Evolutionary conservation across 2,888 invertebrate genomes (phyloP).

Genomic region (Zelleria hepariella): DNA sequence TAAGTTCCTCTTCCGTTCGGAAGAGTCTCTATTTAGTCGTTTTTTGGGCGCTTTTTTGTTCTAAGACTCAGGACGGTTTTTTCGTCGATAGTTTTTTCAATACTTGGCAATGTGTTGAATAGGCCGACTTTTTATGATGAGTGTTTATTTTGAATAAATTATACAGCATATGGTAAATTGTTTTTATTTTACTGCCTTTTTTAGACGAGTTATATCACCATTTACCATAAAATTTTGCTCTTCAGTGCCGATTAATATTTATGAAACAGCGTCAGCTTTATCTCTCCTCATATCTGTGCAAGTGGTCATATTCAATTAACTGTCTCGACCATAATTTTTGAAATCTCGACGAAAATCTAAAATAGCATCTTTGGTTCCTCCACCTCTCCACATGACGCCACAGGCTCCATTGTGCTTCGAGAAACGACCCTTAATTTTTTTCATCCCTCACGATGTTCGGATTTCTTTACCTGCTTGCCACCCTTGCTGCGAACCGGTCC

Average conservation of each 20-base stretch:
- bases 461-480: conserved; percentile 65
- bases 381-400: conserved; percentile 65
- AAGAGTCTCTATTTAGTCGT: conserved; percentile 26
- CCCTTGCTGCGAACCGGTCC: conserved; percentile 17
- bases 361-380: conserved; percentile 65
- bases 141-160: conserved; percentile 39
- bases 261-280: conserved; percentile 6
- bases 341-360: conserved; percentile 59
- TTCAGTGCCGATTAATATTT: too few relatives aligned
- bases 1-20: conserved; percentile 68
- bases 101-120: conserved; percentile 50
- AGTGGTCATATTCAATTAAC: conserved; percentile 62
- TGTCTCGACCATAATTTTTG: conserved; percentile 40
- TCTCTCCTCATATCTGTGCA: conserved; percentile 34
- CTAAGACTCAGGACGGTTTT: conserved; percentile 11
- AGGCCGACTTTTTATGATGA: conserved; percentile 30
- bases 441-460: conserved; percentile 67
- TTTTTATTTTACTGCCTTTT: conserved; percentile 1
- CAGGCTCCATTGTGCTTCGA: conserved; percentile 61
- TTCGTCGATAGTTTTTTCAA: conserved; percentile 16
- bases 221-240: too few relatives aligned
- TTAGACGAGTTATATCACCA: too few relatives aligned
- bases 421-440: conserved; percentile 65
- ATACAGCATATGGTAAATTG: conserved; percentile 7
- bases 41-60: conserved; percentile 46